These are phyloP conservation scores for Phalacrocorax brasilianus DNA, from an alignment of 2,113 vertebrate species.

Conservation along the genomic window DNA sequence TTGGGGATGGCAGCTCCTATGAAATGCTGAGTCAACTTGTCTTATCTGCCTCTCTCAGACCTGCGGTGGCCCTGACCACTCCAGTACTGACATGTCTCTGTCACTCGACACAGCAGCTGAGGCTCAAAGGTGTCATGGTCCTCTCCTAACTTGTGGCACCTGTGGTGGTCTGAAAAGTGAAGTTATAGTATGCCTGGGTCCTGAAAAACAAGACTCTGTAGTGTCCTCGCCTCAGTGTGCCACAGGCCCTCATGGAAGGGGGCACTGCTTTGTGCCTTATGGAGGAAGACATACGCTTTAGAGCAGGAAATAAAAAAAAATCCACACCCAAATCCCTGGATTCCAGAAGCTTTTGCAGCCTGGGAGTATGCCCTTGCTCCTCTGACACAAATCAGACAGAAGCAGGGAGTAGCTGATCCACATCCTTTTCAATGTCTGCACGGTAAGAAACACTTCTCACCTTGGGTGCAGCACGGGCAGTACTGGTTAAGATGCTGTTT, in stretches of 20 bases:
- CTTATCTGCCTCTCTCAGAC: too few species aligned
- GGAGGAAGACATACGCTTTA: not conserved
- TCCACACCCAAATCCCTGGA: accelerated
- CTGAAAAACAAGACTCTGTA: not conserved
- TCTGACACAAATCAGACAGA: not conserved
- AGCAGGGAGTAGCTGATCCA: not conserved
- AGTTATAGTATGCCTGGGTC: too few species aligned
- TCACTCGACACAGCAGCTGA: not conserved
- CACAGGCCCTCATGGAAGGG: not conserved
- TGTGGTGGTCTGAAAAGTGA: not conserved
- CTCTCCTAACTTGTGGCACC: not conserved
- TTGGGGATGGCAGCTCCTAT: not conserved
- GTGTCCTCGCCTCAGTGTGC: not conserved
- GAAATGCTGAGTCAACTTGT: too few species aligned
- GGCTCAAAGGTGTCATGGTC: too few species aligned
- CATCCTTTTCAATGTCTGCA: accelerated
- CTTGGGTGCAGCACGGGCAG: not conserved
- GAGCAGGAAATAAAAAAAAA: not conserved
- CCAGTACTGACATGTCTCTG: not conserved
- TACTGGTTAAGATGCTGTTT: not conserved
- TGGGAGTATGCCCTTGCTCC: not conserved
- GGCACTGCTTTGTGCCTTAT: not conserved
- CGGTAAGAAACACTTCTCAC: not conserved
- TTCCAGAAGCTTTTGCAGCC: not conserved
- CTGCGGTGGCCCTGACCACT: too few species aligned